Evolutionary conservation across 2,113 vertebrate genomes (phyloP), one percentile per base, ranked within the genome.

Genomic region (Epinephelus moara): DNA sequence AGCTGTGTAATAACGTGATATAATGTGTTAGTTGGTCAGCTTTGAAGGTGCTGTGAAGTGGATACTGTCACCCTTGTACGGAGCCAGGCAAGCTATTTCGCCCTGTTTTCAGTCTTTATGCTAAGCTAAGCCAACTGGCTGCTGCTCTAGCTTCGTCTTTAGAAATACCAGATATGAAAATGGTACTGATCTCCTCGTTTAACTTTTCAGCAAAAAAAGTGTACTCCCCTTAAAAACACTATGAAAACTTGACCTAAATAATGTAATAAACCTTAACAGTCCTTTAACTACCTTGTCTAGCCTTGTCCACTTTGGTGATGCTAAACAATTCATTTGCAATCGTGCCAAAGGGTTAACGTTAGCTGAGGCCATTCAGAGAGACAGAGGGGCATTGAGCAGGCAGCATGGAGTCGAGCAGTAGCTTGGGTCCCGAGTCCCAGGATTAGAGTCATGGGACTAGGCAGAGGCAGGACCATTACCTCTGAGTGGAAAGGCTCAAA

Each of bases 391-490:
- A 91, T 78, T 89, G 87, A 91, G 76, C 86, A 85, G 82, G 88
- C 85, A 81, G 81, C 72, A 62, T 73, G 60, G 72, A 83, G 73
- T 73, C 87, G 81, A 82, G 91, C 85, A 88, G 85, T 85, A 89
- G 92, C 80, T 86, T 23, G 60, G 84, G 87, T 88, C 88, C 84
- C 77, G 84, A 90, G 91, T 93, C 86, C 88, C 82, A 77, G 93
- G 93, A 94, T 94, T 94, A 93, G 86, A 92, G 92, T 94, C 93
- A 94, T 93, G 91, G 90, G 94, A 93, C 94, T 89, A 75, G 78
- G 83, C 80, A 91, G 89, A 94, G 88, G 91, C 92, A 92, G 93
- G 88, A 92, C 91, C 89, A 93, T 89, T 92, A 94, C 86, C 85
- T 87, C 78, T 91, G 85, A 90, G 89, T 84, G 75, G 74, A 91